These are phyloP conservation scores for Strongylocentrotus purpuratus DNA, from an alignment of 35 echinoderm and acorn worm species.

Conservation along the genomic window DNA sequence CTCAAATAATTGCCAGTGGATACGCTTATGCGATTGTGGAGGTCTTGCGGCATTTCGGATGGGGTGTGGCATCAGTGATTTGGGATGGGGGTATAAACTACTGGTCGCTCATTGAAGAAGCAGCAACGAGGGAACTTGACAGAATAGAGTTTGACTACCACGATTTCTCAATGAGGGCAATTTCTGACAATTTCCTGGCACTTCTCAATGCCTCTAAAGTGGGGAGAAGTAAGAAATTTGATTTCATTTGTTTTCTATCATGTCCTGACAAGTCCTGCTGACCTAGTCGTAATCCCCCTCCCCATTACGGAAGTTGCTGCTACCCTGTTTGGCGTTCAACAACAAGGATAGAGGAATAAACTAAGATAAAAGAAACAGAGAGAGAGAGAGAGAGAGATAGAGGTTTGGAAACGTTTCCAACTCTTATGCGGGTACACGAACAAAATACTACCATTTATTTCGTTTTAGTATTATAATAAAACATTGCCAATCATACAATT, in stretches of 20 bases:
- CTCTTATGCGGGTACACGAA: no score
- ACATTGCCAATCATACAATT: no score
- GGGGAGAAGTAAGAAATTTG: background rate
- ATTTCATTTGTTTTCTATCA: background rate
- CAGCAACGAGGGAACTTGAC: background rate
- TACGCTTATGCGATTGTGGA: background rate
- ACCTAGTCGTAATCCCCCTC: no score
- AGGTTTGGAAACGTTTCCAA: no score
- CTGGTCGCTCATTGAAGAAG: slow-evolving; percentile 18
- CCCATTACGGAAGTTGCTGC: no score
- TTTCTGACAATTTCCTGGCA: background rate
- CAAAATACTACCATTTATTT: no score
- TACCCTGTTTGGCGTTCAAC: no score
- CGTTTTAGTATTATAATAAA: no score
- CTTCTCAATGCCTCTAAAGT: background rate
- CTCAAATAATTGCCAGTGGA: background rate
- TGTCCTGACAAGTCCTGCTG: no score
- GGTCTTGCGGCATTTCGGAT: background rate
- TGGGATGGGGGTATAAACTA: background rate
- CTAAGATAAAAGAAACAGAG: no score
- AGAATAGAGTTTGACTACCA: background rate
- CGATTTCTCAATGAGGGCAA: background rate
- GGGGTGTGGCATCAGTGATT: background rate
- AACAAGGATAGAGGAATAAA: no score
- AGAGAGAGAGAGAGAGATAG: no score